Evolutionary conservation across 2,888 invertebrate species (phyloP), one percentile per base, ranked within the genome.

Genomic region (Watsonalla cultraria): DNA sequence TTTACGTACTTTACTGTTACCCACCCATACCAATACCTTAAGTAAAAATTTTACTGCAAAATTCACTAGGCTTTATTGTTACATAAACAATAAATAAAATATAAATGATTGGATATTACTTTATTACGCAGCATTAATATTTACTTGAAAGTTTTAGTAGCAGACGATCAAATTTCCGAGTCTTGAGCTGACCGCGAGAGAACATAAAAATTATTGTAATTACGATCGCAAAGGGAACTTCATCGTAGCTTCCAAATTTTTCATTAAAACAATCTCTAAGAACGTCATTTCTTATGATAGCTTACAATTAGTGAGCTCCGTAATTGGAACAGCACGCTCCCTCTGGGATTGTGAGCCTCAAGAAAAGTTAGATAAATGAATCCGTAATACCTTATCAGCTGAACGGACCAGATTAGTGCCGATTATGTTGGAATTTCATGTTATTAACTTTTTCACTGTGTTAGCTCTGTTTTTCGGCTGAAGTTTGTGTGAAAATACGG

Each of bases 241-340:
- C 49, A 39, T 11, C 14, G 49, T 37, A 37, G 49, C 14, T 37
- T 13, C 37, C 14, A 49, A 68, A 78, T 80, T 80, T 81, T 81
- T 81, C 80, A 79, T 82, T 80, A 78, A 81, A 81, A 80, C 80
- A 81, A 80, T 81, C 78, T 74, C 75, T 70, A 69, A 63, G 68
- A 70, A 64, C 72, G 72, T 72, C 73, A 72, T 79, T 78, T 70
- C 71, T 72, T 49, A 67, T 72, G 79, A 79, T 77, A 79, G 76
- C 67, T 64, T 67, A 75, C 76, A 80, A 81, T 81, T 81, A 81
- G 78, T 72, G 68, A 73, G 60, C 61, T 61, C 54, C 70, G 76
- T 80, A 78, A 81, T 80, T 76, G 78, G 72, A 70, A 65, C 70
- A 74, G 76, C 70, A 71, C 77, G 80, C 78, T 78, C 77, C 75